Evolutionary conservation across 2,113 vertebrate genomes (phyloP), one percentile per base, ranked within the genome.

Genomic region (Charina bottae): DNA sequence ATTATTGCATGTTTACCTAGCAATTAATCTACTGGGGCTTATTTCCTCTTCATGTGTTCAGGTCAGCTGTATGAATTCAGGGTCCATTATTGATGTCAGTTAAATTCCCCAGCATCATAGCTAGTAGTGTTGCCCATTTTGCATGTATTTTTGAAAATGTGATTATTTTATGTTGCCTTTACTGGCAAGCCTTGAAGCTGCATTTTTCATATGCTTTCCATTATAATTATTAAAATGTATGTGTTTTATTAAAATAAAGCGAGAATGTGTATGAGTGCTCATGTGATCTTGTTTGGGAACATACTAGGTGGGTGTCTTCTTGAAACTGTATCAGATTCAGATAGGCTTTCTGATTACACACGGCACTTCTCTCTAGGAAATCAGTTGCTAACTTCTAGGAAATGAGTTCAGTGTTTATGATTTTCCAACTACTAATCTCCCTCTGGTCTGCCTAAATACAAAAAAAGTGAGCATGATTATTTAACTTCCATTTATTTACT

Each of bases 311-410:
- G 60, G 56, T 23, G 59, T 21, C 0, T 4, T 93, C 60, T 56
- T 89, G 56, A 86, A 93, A 93, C 87, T 7, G 2, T 87, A 0
- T 17, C 93, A 85, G 33, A 88, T 90, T 95, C n/a, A n/a, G 91
- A 21, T 15, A 92, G 91, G 56, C 15, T 90, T 6, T 87, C 64
- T 83, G 91, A 24, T n/a, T 91, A 87, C 15, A 60, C 6, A 55
- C 26, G 4, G 88, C 87, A 17, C 24, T 88, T 0, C 89, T 89
- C 92, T 90, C 42, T 85, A 85, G n/a, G 88, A 95, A 93, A 72
- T 0, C 0, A 13, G 33, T 54, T 91, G n/a, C 42, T 26, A 4
- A 90, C 19, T 42, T 87, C 19, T 46, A 93, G 86, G 86, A 94
- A 95, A 89, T 64, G 0, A 21, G 11, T 54, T 87, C 88, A 93